These are phyloP conservation scores for Poecilobothrus nobilitatus DNA, from an alignment of 2,888 invertebrate genomes.

Conservation along the genomic window DNA sequence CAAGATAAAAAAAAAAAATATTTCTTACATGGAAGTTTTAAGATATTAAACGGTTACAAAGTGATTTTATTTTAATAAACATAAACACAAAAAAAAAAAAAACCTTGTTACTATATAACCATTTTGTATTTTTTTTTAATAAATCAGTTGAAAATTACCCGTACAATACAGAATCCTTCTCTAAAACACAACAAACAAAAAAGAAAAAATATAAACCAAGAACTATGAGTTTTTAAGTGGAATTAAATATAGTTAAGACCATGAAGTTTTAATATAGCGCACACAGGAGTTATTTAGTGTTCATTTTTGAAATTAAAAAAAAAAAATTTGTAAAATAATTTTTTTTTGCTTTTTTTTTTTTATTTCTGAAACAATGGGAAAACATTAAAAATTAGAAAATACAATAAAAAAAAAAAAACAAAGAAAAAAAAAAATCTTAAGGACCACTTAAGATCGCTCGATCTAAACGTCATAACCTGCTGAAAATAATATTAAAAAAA, in stretches of 20 bases:
- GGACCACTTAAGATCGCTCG: conserved; percentile 1
- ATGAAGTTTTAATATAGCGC: no score
- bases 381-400: not conserved
- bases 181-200: not conserved
- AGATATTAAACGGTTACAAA: no score
- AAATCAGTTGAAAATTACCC: not conserved
- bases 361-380: not conserved
- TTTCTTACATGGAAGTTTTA: no score
- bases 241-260: not conserved
- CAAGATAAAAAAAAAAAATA: no score
- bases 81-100: no score
- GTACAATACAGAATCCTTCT: not conserved
- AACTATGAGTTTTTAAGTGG: not conserved
- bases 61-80: no score
- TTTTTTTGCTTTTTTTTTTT: no score
- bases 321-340: not conserved
- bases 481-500: not conserved
- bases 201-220: no score
- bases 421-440: not conserved
- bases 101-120: no score
- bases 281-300: not conserved
- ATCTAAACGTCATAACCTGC: not conserved
- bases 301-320: not conserved
- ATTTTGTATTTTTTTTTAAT: not conserved
- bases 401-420: no score